These are phyloP conservation scores for Physocephala rufipes DNA, from an alignment of 2,888 invertebrate genomes.

Conservation along the genomic window DNA sequence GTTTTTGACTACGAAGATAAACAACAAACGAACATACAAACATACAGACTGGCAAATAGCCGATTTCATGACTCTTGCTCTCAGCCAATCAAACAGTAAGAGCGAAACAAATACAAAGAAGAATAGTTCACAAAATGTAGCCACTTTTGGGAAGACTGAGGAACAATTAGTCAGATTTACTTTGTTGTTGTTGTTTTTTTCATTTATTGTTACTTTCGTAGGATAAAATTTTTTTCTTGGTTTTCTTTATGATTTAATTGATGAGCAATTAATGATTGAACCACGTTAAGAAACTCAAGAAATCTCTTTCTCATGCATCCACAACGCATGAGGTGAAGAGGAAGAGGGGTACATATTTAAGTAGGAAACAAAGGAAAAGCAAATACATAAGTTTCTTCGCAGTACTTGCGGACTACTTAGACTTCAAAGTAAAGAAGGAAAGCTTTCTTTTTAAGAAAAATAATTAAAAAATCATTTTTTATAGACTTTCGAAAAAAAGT, in stretches of 20 bases:
- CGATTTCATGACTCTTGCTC: conserved; percentile 5
- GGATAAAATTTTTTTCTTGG: neutral
- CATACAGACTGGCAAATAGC: neutral
- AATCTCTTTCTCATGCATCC: neutral
- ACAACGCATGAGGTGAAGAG: conserved; percentile 6
- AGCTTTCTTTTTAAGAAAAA: no score
- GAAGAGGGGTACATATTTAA: neutral
- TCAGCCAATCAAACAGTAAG: neutral
- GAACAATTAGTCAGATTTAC: conserved; percentile 29
- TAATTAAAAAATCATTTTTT: no score
- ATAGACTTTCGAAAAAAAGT: no score
- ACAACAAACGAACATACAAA: neutral
- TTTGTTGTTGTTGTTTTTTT: conserved; percentile 3
- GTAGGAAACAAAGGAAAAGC: neutral
- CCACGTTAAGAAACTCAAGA: conserved; percentile 41
- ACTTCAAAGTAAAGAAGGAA: no score
- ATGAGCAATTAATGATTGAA: conserved; percentile 35
- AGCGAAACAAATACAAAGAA: neutral
- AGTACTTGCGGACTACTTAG: no score
- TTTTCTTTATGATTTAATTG: conserved; percentile 27
- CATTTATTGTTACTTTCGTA: neutral
- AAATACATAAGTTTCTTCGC: neutral
- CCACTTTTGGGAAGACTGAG: conserved; percentile 1
- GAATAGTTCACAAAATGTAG: neutral
- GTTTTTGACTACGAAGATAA: conserved; percentile 6